Percentiles rank a stretch among this genome's conserved stretches.
phyloP scores from a whole-genome alignment of 2,113 vertebrate genomes.

The Saguinus midas region DNA sequence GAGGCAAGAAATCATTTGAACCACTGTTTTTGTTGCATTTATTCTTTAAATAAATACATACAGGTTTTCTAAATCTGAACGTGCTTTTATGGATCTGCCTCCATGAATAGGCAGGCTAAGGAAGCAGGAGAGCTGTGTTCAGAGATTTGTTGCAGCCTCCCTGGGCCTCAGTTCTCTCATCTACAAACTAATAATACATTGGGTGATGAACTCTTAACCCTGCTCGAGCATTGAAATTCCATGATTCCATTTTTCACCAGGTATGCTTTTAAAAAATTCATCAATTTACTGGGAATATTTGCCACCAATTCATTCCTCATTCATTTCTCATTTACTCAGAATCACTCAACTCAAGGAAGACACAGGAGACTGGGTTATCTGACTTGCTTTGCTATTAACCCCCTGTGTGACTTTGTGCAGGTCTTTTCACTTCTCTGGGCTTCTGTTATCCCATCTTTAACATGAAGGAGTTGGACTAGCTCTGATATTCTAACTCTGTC shows the following conservation, averaged over 20 bases:
- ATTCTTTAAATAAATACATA: not conserved
- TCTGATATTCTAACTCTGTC: not conserved
- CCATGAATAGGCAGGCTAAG: not conserved
- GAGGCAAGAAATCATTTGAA: not conserved
- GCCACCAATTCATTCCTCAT: not conserved
- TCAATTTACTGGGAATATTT: not conserved
- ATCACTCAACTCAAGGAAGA: not conserved
- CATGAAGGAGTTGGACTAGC: not conserved
- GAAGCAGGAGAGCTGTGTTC: not conserved
- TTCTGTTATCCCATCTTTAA: not conserved
- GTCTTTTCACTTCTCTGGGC: not conserved
- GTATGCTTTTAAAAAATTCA: not conserved
- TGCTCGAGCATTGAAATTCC: not conserved
- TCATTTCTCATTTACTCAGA: conserved; percentile 1
- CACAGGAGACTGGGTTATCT: not conserved
- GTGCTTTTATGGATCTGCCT: not conserved
- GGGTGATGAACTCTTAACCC: not conserved
- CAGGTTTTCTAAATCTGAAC: conserved; percentile 3
- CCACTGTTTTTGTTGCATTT: not conserved
- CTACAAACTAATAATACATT: not conserved
- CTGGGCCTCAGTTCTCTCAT: not conserved
- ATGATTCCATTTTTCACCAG: not conserved
- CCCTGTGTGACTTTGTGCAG: not conserved
- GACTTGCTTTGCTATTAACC: not conserved
- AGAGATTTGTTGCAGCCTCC: not conserved